phyloP scores from a whole-genome alignment of 1,140 invertebrate genomes.

The Solen grandis region DNA sequence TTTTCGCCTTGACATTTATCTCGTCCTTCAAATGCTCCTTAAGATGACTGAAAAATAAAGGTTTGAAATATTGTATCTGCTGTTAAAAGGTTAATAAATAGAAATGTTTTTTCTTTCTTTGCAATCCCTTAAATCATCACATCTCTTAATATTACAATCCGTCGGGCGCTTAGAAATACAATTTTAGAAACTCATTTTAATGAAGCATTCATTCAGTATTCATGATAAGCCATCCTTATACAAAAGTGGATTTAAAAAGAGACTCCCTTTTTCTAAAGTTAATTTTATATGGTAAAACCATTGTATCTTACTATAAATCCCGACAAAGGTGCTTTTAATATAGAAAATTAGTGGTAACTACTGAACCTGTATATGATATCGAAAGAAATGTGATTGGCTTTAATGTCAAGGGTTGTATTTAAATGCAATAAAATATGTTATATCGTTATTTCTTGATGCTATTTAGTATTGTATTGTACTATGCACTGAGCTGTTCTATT shows the following conservation, averaged over 20 bases:
- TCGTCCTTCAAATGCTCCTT: constrained; percentile 73
- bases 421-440: not conserved
- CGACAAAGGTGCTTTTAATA: no score
- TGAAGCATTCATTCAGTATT: not conserved
- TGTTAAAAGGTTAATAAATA: not conserved
- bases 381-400: not conserved
- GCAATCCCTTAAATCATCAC: no score
- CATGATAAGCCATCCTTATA: not conserved
- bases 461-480: not conserved
- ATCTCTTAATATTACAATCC: no score
- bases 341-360: not conserved
- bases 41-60: constrained; percentile 66
- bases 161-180: no score
- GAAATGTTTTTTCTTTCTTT: not conserved
- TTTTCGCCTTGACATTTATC: constrained; percentile 67
- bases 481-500: not conserved
- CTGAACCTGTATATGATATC: not conserved
- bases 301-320: no score
- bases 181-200: not conserved
- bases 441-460: not conserved
- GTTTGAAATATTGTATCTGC: not conserved
- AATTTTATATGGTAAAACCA: no score
- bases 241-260: no score
- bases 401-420: not conserved
- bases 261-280: no score